A percentile compares a stretch with the other conserved stretches of the same genome.
Conservation (phyloP, 2,888 invertebrate genomes). For the Drosophila fulvimacula region DNA sequence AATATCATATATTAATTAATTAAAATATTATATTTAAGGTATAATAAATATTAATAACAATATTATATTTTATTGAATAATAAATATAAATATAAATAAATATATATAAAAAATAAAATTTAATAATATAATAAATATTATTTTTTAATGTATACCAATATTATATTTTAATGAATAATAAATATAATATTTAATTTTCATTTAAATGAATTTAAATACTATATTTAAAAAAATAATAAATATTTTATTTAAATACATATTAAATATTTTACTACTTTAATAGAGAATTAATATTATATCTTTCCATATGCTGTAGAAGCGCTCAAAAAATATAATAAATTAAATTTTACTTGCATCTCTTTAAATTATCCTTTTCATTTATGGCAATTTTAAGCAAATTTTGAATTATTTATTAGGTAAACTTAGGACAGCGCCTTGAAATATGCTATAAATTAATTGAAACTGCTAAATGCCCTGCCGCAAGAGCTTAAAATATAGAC, state of each 20-base stretch:
- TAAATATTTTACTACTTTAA: too few species aligned
- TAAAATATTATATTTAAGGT: too few species aligned
- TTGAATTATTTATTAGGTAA: background rate
- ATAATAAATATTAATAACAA: background rate
- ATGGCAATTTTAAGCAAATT: background rate
- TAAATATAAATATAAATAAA: background rate
- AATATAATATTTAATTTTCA: too few species aligned
- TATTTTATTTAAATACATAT: too few species aligned
- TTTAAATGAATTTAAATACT: too few species aligned
- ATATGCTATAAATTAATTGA: conserved; percentile 31
- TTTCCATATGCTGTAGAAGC: too few species aligned
- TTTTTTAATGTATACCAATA: too few species aligned
- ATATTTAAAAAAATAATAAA: too few species aligned
- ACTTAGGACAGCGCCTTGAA: conserved; percentile 5
- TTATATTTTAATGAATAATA: background rate
- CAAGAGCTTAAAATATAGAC: conserved; percentile 14
- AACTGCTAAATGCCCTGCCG: conserved; percentile 15
- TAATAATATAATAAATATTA: too few species aligned
- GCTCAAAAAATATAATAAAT: background rate
- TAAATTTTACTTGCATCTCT: background rate
- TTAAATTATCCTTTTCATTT: background rate
- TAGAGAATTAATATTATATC: too few species aligned
- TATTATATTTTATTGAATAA: background rate
- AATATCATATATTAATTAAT: too few species aligned
- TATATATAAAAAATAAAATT: background rate